Evolutionary conservation across 2,888 invertebrate species (phyloP).

Genomic region (Theretra japonica): DNA sequence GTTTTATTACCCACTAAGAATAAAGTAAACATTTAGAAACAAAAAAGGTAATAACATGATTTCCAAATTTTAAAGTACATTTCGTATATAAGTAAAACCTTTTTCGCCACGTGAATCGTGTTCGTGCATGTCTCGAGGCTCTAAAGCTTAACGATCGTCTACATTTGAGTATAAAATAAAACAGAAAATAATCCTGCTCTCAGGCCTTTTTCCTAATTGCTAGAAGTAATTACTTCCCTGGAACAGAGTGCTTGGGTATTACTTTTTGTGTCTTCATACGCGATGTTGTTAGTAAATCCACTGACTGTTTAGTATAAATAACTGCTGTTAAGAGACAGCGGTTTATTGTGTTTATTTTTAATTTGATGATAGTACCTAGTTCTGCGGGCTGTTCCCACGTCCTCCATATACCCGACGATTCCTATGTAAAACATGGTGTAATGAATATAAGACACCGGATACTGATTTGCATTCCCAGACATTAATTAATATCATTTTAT

Average conservation of each 20-base stretch:
- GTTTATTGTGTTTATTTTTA: not conserved
- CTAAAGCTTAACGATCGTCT: conserved; percentile 2
- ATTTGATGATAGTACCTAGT: no score
- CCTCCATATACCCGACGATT: no score
- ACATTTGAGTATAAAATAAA: conserved; percentile 20
- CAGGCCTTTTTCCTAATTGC: conserved; percentile 25
- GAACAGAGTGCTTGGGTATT: not conserved
- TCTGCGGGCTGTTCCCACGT: no score
- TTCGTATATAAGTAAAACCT: not conserved
- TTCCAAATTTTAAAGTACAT: not conserved
- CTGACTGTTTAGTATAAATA: not conserved
- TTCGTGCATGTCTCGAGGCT: not conserved
- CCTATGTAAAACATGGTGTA: no score
- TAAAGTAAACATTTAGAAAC: no score
- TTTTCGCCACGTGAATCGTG: not conserved
- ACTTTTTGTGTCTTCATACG: conserved; percentile 15
- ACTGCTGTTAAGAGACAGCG: not conserved
- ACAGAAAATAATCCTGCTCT: conserved; percentile 4
- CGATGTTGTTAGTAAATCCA: not conserved
- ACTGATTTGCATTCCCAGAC: no score
- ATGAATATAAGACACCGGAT: no score
- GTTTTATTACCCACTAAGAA: no score
- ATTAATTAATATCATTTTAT: no score
- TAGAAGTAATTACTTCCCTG: conserved; percentile 11
- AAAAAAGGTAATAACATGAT: no score